phyloP scores from a whole-genome alignment of 2,888 invertebrate genomes.

The Glyphotaelius pellucidus region DNA sequence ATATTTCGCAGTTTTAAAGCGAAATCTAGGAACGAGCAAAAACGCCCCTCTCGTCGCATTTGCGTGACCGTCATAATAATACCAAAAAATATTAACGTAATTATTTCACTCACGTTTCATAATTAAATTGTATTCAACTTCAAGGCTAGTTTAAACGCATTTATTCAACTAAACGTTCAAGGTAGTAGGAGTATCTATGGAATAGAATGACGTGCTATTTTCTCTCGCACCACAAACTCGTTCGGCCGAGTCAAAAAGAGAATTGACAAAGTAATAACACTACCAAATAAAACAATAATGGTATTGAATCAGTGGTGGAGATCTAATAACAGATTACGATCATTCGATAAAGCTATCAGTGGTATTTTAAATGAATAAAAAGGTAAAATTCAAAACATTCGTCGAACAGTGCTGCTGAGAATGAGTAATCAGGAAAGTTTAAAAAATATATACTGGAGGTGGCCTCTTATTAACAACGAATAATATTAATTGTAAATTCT shows the following conservation, averaged over 20 bases:
- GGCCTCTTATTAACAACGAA: no score
- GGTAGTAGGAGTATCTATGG: not conserved
- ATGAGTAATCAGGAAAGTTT: no score
- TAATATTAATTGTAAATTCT: no score
- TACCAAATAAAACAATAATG: not conserved
- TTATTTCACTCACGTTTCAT: not conserved
- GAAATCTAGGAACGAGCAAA: not conserved
- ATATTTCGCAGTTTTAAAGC: not conserved
- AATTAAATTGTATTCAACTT: not conserved
- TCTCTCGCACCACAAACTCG: no score
- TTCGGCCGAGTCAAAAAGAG: no score
- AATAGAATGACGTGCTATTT: no score
- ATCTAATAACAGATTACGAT: not conserved
- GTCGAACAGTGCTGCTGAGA: no score
- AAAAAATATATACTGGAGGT: no score
- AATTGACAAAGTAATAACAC: no score
- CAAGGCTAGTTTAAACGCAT: not conserved
- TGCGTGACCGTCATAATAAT: not conserved
- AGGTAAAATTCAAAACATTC: no score
- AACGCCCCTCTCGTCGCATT: not conserved
- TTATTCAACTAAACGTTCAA: not conserved
- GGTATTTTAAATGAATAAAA: no score
- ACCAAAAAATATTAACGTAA: not conserved
- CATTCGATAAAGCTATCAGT: no score
- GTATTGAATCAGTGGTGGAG: not conserved